Conservation (phyloP, 2,888 invertebrate genomes). For the Linhomoeus sp. region DNA sequence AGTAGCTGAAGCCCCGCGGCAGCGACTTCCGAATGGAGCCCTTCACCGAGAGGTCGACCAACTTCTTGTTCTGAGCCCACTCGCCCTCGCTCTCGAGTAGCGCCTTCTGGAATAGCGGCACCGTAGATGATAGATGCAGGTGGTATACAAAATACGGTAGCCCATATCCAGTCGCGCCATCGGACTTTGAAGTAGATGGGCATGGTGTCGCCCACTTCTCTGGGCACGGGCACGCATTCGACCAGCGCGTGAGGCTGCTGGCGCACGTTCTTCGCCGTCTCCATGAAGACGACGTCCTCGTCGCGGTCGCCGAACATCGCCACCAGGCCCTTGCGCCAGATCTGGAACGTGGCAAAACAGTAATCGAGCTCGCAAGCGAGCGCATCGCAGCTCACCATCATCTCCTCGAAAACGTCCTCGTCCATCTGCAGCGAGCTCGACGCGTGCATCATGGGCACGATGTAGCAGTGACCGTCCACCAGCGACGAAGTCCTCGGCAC, state of each 20-base stretch:
- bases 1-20: slow-evolving; percentile 83
- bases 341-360: slow-evolving; percentile 33
- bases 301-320: slow-evolving; percentile 50
- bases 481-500: slow-evolving; percentile 60
- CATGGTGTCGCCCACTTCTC: slow-evolving; percentile 62
- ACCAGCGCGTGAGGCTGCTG: slow-evolving; percentile 60
- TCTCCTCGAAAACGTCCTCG: slow-evolving; percentile 81
- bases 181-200: slow-evolving; percentile 84
- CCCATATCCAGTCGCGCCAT: neutral
- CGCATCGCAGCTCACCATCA: slow-evolving; percentile 39
- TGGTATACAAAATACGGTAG: neutral
- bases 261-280: slow-evolving; percentile 54
- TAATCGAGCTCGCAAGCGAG: neutral
- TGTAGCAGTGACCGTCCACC: slow-evolving; percentile 58
- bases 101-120: slow-evolving; percentile 64
- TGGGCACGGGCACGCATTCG: slow-evolving; percentile 67
- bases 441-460: slow-evolving; percentile 61
- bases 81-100: slow-evolving; percentile 80
- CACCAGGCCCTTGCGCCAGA: slow-evolving; percentile 54
- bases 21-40: slow-evolving; percentile 51
- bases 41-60: slow-evolving; percentile 49
- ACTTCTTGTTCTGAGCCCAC: slow-evolving; percentile 84
- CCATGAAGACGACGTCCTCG: slow-evolving; percentile 70
- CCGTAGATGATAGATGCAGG: too few species aligned
- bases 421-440: slow-evolving; percentile 60